These are phyloP conservation scores for Mystacides longicornis DNA, from an alignment of 2,888 invertebrate genomes.

Conservation along the genomic window DNA sequence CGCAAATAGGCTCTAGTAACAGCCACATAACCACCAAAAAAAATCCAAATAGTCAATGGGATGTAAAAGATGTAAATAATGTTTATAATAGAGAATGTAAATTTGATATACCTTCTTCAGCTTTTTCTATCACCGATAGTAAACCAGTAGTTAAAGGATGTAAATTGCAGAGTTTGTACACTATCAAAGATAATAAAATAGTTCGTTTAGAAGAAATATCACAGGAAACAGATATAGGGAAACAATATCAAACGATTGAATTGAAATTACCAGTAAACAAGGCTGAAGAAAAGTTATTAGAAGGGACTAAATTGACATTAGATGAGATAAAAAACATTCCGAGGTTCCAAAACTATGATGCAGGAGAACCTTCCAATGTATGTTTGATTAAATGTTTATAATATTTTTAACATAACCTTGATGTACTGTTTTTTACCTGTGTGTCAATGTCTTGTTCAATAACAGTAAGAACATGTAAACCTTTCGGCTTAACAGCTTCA, in stretches of 20 bases:
- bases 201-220: constrained; percentile 36
- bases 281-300: constrained; percentile 38
- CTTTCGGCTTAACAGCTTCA: no score
- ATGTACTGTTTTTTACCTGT: no score
- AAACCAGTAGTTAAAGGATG: constrained; percentile 15
- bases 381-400: background rate
- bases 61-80: constrained; percentile 33
- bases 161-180: constrained; percentile 40
- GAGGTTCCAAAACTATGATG: constrained; percentile 46
- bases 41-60: constrained; percentile 35
- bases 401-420: no score
- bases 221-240: constrained; percentile 13
- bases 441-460: no score
- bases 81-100: background rate
- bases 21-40: background rate
- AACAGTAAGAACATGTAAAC: no score
- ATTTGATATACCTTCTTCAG: background rate
- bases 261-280: constrained; percentile 37
- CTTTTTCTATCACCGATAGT: background rate
- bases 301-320: constrained; percentile 43
- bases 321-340: constrained; percentile 49
- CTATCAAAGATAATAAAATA: constrained; percentile 46
- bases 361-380: constrained; percentile 48
- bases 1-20: background rate
- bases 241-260: constrained; percentile 36